Evolutionary conservation across 2,797 vertebrate genomes (phyloP), one percentile per base, ranked within the genome.

Genomic region (Gouania willdenowi): DNA sequence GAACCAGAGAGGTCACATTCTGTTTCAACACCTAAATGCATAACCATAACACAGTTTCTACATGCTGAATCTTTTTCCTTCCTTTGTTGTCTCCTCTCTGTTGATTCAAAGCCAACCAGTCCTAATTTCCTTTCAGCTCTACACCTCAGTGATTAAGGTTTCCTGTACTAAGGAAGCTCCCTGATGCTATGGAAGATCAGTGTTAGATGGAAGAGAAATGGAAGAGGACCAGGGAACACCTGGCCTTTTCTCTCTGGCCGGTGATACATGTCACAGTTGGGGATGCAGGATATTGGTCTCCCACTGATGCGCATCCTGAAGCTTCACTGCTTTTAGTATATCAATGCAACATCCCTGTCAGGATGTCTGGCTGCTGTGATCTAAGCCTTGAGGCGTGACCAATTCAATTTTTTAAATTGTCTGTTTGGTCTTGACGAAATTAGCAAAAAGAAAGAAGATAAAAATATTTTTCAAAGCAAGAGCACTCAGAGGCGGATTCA

Each of bases 241-340:
- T 81, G 76, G 72, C 32, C 85, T 66, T 82, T 87, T 87, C 79
- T 84, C 68, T 80, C 61, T 67, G 75, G 50, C 50, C 70, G 23
- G 60, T 85, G 74, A 79, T 44, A 83, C 78, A 76, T 80, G 63
- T 71, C 71, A 29, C 9, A 32, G 70, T 43, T 59, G 43, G 76
- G 77, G 72, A 76, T 63, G 51, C 71, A 81, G 78, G 82, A 85
- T 83, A 78, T 85, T 85, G 65, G 58, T 60, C 59, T 69, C 62
- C 77, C 54, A 80, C 63, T 79, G 71, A 77, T 79, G 66, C 75
- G 59, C 40, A 27, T 62, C 64, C 53, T 67, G 62, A 41, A 52
- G 47, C 62, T 64, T 49, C 29, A 58, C 32, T 22, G 48, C 30
- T 60, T 30, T 21, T 52, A 46, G 54, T 36, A 67, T 52, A 49